Conservation (phyloP, 2,888 invertebrate genomes). For the Balanococcus diminutus region DNA sequence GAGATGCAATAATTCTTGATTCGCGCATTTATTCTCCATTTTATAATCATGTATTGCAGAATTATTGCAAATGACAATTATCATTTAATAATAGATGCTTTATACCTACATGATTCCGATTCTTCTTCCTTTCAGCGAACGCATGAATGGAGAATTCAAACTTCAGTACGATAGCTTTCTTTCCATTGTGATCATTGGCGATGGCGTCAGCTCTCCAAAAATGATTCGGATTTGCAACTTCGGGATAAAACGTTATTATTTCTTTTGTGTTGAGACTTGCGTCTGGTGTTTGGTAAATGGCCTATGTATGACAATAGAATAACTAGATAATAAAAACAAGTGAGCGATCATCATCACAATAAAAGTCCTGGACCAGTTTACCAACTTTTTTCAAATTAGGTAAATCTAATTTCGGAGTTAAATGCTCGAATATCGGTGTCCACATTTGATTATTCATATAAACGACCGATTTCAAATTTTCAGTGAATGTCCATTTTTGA, state of each 20-base stretch:
- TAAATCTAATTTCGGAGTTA: background rate
- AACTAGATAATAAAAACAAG: background rate
- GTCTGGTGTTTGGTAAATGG: background rate
- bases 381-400: background rate
- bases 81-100: background rate
- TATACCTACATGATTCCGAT: background rate
- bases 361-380: background rate
- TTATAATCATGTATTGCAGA: too few species aligned
- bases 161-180: background rate
- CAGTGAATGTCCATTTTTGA: background rate
- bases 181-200: background rate
- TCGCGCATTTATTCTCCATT: too few species aligned
- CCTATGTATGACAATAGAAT: background rate
- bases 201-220: background rate
- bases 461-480: background rate
- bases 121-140: background rate
- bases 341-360: background rate
- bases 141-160: background rate
- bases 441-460: constrained; percentile 26
- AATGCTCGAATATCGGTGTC: background rate
- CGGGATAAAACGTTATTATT: background rate
- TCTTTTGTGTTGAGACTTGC: background rate
- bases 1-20: too few species aligned
- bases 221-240: background rate
- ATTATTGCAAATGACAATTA: too few species aligned